Percentiles rank a stretch among this genome's conserved stretches.
Evolutionary conservation across 2,113 vertebrate genomes (phyloP).

Genomic region (Nothoprocta perdicaria): DNA sequence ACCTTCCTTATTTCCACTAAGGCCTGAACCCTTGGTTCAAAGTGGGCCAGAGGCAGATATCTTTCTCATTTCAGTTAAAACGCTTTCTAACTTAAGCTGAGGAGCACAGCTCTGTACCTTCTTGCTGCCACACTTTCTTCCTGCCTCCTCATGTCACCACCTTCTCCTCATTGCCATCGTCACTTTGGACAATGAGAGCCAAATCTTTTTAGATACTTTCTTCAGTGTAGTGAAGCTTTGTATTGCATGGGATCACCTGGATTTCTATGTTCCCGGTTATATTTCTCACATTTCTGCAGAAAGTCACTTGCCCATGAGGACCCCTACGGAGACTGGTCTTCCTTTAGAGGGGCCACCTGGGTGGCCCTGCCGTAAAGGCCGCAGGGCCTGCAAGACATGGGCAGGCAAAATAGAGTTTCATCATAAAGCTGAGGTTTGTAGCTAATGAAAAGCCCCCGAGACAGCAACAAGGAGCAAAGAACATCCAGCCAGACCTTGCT

Average conservation of each 20-base stretch:
- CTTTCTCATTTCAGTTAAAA: not conserved
- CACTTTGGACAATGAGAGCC: not conserved
- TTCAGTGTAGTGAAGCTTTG: accelerated
- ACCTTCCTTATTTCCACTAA: not conserved
- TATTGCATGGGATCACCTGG: accelerated
- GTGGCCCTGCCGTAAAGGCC: not conserved
- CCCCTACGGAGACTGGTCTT: not conserved
- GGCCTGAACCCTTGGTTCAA: not conserved
- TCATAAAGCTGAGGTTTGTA: accelerated
- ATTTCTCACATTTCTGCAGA: not conserved
- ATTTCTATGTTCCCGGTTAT: not conserved
- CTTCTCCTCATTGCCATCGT: accelerated
- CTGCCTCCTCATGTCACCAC: not conserved
- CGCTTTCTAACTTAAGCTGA: not conserved
- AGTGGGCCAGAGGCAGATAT: not conserved
- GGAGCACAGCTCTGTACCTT: not conserved
- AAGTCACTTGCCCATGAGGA: not conserved
- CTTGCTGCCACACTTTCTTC: not conserved
- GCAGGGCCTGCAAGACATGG: not conserved
- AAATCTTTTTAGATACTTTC: not conserved
- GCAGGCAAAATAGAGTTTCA: not conserved
- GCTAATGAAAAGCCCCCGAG: not conserved
- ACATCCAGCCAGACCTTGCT: not conserved
- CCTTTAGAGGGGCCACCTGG: not conserved
- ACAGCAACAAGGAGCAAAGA: accelerated